Conservation (phyloP, 2,888 invertebrate species). For the Xylota segnis region DNA sequence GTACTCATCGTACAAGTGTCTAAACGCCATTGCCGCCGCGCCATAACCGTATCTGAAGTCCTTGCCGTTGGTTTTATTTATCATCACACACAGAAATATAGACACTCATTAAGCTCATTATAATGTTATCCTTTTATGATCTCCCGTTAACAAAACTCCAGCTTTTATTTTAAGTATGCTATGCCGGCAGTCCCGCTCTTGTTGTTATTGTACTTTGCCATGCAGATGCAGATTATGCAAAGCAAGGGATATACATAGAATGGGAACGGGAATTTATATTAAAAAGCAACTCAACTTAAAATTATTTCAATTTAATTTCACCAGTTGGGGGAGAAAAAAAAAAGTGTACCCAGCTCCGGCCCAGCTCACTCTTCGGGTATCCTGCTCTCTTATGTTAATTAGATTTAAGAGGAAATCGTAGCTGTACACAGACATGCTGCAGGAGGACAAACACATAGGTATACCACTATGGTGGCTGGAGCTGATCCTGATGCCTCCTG, state of each 20-base stretch:
- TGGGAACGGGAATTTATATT: constrained; percentile 55
- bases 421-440: constrained; percentile 1
- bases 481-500: constrained; percentile 62
- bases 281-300: constrained; percentile 71
- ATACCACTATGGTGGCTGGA: constrained; percentile 23
- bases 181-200: constrained; percentile 9
- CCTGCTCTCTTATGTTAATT: constrained; percentile 66
- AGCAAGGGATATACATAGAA: constrained; percentile 18
- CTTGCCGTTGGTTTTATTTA: constrained; percentile 73
- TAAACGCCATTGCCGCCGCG: constrained; percentile 37
- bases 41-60: constrained; percentile 46
- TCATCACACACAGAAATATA: constrained; percentile 71
- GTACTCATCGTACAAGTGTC: constrained; percentile 37
- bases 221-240: constrained; percentile 69
- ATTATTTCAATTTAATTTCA: constrained; percentile 73
- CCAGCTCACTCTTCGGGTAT: constrained; percentile 20
- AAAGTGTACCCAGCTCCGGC: neutral
- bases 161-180: constrained; percentile 68
- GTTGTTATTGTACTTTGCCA: constrained; percentile 53
- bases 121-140: constrained; percentile 75
- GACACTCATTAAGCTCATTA: constrained; percentile 74
- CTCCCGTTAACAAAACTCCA: constrained; percentile 71
- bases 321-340: constrained; percentile 14
- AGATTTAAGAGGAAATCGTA: constrained; percentile 68
- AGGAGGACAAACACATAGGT: neutral